phyloP scores from a whole-genome alignment of 2,797 vertebrate species.

The Cyprinodon diabolis region DNA sequence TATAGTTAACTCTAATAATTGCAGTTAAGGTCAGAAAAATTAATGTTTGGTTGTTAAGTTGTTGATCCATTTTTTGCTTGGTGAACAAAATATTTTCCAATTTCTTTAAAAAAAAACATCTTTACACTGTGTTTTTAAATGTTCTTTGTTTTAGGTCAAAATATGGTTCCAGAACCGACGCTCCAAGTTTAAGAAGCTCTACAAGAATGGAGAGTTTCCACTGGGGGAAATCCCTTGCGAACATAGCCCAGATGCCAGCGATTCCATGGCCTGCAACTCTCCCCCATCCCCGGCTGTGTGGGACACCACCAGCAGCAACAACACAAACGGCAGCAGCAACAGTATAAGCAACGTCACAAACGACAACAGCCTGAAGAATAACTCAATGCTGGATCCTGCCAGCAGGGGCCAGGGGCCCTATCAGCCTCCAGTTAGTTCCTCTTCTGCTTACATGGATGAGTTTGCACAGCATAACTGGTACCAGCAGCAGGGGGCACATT shows the following conservation, averaged over 20 bases:
- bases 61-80: too few relatives aligned
- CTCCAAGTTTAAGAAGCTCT: conserved; percentile 95
- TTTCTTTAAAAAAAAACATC: not conserved
- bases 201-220: conserved; percentile 91
- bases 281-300: conserved; percentile 88
- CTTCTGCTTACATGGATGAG: conserved; percentile 84
- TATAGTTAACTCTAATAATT: too few relatives aligned
- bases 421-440: conserved; percentile 81
- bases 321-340: conserved; percentile 26
- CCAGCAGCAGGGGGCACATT: conserved; percentile 84
- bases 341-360: conserved; percentile 28
- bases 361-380: conserved; percentile 42
- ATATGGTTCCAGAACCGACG: conserved; percentile 96
- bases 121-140: not conserved
- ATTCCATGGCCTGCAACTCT: conserved; percentile 94
- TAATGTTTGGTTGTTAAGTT: too few relatives aligned
- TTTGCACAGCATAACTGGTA: conserved; percentile 90
- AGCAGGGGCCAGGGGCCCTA: conserved; percentile 80
- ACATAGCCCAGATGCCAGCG: conserved; percentile 92
- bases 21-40: too few relatives aligned
- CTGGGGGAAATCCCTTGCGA: conserved; percentile 83
- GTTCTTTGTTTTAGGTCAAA: conserved; percentile 83
- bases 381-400: conserved; percentile 72
- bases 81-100: too few relatives aligned
- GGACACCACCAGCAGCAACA: conserved; percentile 74